A percentile compares a stretch with the other conserved stretches of the same genome.
These are phyloP conservation scores for Lasioglossum figueresi DNA, from an alignment of 2,888 invertebrate species.

Conservation along the genomic window DNA sequence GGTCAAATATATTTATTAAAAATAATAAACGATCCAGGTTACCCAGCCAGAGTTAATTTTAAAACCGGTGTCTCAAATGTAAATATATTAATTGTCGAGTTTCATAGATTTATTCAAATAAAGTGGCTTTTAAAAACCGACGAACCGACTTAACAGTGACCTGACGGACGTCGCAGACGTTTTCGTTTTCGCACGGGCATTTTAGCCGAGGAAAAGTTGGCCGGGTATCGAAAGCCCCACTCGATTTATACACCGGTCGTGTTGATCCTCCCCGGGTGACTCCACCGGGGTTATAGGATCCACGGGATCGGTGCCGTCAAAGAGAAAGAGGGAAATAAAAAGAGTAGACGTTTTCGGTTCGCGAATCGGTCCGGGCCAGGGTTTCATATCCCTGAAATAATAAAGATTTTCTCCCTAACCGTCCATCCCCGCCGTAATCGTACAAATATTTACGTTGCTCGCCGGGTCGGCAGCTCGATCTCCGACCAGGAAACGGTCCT, in stretches of 20 bases:
- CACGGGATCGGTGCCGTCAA: conserved; percentile 26
- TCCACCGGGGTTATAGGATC: conserved; percentile 38
- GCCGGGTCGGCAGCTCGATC: background rate
- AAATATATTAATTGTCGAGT: too few relatives aligned
- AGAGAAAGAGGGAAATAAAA: conserved; percentile 13
- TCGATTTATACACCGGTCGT: conserved; percentile 40
- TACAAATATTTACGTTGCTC: conserved; percentile 67
- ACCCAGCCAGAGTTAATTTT: too few relatives aligned
- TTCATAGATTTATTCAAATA: background rate
- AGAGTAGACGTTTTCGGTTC: conserved; percentile 24
- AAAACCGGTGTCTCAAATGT: too few relatives aligned
- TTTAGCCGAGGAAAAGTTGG: conserved; percentile 30
- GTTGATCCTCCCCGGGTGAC: conserved; percentile 31
- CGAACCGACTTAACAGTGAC: background rate
- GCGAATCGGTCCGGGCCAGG: conserved; percentile 21
- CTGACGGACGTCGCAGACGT: background rate
- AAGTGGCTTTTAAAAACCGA: background rate
- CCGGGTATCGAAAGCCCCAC: conserved; percentile 33
- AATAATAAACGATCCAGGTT: too few relatives aligned
- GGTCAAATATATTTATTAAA: too few relatives aligned
- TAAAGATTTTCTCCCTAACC: conserved; percentile 51
- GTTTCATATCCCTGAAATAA: conserved; percentile 63
- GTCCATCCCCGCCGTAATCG: conserved; percentile 28
- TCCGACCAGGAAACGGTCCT: conserved; percentile 1
- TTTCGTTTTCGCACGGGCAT: background rate